Evolutionary conservation across 2,113 vertebrate species (phyloP), one percentile per base, ranked within the genome.

Genomic region (Dipodomys stephensi): DNA sequence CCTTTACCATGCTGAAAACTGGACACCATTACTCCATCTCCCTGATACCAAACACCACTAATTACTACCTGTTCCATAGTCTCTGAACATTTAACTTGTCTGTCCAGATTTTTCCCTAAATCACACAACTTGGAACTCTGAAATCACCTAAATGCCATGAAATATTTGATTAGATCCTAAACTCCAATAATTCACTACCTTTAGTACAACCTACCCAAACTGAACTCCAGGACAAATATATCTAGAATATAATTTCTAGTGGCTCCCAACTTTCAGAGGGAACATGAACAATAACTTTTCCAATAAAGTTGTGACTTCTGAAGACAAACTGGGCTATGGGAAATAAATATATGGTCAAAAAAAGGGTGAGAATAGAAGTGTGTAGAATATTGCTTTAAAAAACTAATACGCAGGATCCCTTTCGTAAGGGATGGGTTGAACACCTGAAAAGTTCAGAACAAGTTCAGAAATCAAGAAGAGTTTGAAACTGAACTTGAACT

Each of bases 401-500:
- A 88, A 72, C 8, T 44, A 81, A 30, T 49, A 23, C 93, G 71
- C 20, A 77, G 46, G 90, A 93, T 69, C 18, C 67, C 44, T 71
- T 81, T 87, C 35, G 71, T 28, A 86, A 95, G 90, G 6, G 94
- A 68, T 25, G 87, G 22, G 25, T 79, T 27, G 68, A 30, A 95
- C 89, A 68, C 68, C 93, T 76, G 20, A 92, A 86, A 87, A 57
- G 53, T 57, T 57, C 49, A 53, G 49, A 53, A 53, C 49, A 53
- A 13, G 49, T 53, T 53, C 53, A 57, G 53, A 57, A 57, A 57
- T 53, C 60, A 90, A 94, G 25, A 89, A 68, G 35, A 27, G 18
- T 87, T 28, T 96, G 83, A 87, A 96, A 96, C 19, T 44, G 93
- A 87, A 82, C 92, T 30, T 87, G 69, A 22, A 96, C 32, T 90